Evolutionary conservation across 92 coral and sea anemone species (phyloP).

Genomic region (Epizoanthus scotinus): DNA sequence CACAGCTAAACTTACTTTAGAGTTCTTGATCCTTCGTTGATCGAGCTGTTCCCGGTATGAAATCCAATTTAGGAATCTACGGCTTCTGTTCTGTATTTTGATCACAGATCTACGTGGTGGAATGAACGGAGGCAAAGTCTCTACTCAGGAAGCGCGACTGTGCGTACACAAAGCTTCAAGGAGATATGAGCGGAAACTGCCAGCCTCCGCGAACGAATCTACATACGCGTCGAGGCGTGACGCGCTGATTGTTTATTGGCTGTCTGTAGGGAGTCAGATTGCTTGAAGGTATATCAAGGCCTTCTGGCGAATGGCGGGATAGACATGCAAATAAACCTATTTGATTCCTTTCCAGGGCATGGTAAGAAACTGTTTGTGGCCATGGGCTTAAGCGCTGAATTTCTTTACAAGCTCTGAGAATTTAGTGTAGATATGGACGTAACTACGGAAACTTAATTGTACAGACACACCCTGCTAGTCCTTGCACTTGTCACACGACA

Average conservation of each 20-base stretch:
- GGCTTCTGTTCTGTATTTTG: neutral
- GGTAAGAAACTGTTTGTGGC: too few species aligned
- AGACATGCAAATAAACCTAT: neutral
- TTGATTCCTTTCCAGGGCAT: neutral
- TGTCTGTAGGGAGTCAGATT: neutral
- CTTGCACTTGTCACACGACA: too few species aligned
- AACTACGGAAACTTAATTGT: too few species aligned
- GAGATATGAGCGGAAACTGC: conserved; percentile 30
- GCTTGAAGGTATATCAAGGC: neutral
- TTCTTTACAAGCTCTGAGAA: too few species aligned
- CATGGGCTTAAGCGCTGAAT: too few species aligned
- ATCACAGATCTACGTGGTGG: conserved; percentile 41
- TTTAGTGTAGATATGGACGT: too few species aligned
- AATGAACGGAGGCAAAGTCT: conserved; percentile 2
- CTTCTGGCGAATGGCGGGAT: neutral
- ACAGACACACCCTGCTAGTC: too few species aligned
- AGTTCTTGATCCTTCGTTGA: neutral
- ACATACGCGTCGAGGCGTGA: conserved; percentile 36
- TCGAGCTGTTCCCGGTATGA: neutral
- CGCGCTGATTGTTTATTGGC: conserved; percentile 10
- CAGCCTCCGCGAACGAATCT: neutral
- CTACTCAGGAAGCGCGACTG: conserved; percentile 2
- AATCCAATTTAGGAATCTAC: neutral
- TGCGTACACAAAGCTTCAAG: neutral
- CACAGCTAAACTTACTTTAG: conserved; percentile 9